Conservation (phyloP, 2,797 vertebrate genomes). For the Pyrrhura leucotis region DNA sequence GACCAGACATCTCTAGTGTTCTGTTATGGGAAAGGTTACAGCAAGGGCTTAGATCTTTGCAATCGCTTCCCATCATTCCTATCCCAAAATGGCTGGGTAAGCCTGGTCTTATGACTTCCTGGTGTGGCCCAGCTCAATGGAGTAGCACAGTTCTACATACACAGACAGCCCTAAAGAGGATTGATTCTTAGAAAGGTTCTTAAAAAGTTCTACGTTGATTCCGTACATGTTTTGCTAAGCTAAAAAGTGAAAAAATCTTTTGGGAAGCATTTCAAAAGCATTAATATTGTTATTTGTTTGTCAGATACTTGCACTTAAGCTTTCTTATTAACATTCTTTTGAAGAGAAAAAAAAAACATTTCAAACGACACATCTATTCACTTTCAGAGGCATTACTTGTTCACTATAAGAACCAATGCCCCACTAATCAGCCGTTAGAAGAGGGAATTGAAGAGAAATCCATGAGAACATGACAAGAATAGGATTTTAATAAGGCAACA, state of each 20-base stretch:
- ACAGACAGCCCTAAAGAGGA: not conserved
- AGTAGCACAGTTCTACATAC: not conserved
- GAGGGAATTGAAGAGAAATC: not conserved
- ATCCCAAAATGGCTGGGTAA: not conserved
- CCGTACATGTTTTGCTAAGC: not conserved
- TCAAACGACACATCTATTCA: not conserved
- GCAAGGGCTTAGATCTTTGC: not conserved
- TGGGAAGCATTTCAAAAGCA: not conserved
- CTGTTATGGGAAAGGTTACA: not conserved
- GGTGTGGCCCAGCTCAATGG: not conserved
- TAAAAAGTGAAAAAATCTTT: not conserved
- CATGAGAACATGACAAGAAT: not conserved
- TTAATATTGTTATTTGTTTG: not conserved
- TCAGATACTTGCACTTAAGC: not conserved
- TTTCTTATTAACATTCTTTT: not conserved
- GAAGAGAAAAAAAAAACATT: not conserved
- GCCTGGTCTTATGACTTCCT: not conserved
- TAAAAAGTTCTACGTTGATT: not conserved
- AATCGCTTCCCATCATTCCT: not conserved
- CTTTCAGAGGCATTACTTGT: not conserved
- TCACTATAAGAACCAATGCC: not conserved
- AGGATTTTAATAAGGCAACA: not conserved
- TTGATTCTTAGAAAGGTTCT: not conserved
- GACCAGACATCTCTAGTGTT: not conserved
- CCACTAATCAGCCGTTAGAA: not conserved